These are phyloP conservation scores for Tarsius wallacei DNA, from an alignment of 2,797 vertebrate species.

Conservation along the genomic window DNA sequence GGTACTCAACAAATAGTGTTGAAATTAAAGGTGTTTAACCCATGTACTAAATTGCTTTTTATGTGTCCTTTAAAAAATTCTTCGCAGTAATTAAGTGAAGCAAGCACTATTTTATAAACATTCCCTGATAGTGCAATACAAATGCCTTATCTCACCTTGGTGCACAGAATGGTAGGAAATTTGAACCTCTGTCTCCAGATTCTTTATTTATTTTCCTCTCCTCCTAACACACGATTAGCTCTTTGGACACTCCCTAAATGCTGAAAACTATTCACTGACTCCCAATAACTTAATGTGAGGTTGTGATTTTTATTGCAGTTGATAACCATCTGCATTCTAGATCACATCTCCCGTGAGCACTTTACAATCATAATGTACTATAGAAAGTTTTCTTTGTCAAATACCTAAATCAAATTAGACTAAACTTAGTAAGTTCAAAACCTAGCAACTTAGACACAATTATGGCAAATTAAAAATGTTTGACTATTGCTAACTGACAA, in stretches of 20 bases:
- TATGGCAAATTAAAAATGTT: neutral
- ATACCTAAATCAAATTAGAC: neutral
- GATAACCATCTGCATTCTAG: neutral
- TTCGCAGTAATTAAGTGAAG: neutral
- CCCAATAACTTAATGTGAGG: neutral
- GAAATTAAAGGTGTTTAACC: neutral
- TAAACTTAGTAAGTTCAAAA: neutral
- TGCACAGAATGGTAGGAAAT: neutral
- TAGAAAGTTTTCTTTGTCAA: conserved; percentile 12
- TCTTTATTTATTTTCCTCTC: neutral
- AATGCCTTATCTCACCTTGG: neutral
- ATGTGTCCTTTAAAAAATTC: neutral
- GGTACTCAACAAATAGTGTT: neutral
- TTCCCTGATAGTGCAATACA: neutral
- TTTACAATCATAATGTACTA: neutral
- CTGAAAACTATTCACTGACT: neutral
- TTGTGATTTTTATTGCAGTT: neutral
- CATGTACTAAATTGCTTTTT: neutral
- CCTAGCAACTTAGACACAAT: neutral
- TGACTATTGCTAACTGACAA: neutral
- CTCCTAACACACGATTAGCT: neutral
- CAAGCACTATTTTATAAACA: neutral
- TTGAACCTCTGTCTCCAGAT: neutral
- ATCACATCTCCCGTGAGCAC: neutral
- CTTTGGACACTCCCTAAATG: neutral